phyloP scores from a whole-genome alignment of 2,888 invertebrate species.

The Plutella xylostella region DNA sequence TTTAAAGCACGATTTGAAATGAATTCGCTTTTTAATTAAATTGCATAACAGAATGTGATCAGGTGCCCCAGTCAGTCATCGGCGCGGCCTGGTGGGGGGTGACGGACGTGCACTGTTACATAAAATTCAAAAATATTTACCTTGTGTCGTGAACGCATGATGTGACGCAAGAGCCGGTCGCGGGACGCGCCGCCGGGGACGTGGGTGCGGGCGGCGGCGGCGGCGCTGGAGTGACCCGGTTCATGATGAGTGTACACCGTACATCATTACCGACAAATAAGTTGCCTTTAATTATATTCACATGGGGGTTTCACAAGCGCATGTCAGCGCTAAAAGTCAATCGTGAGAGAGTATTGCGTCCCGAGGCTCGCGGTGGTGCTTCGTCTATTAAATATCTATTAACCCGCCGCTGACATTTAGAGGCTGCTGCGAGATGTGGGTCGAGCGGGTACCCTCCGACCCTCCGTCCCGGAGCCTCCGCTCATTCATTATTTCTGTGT shows the following conservation, averaged over 20 bases:
- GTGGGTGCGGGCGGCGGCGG: no score
- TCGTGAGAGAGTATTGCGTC: constrained; percentile 23
- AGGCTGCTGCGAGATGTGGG: constrained; percentile 6
- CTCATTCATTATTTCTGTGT: neutral
- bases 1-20: no score
- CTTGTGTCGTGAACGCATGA: neutral
- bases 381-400: constrained; percentile 32
- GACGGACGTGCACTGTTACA: neutral
- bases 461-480: neutral
- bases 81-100: neutral
- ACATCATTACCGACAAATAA: neutral
- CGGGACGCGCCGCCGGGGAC: no score
- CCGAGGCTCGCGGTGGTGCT: constrained; percentile 9
- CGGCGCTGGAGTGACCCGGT: no score
- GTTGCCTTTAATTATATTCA: constrained; percentile 14
- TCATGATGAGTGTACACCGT: no score
- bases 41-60: neutral
- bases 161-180: no score
- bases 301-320: constrained; percentile 19
- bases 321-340: constrained; percentile 22
- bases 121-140: neutral
- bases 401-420: constrained; percentile 26
- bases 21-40: no score
- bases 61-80: neutral
- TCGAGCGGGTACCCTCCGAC: neutral